phyloP scores from a whole-genome alignment of 2,888 invertebrate genomes.

The Drosophila flavopinicola region DNA sequence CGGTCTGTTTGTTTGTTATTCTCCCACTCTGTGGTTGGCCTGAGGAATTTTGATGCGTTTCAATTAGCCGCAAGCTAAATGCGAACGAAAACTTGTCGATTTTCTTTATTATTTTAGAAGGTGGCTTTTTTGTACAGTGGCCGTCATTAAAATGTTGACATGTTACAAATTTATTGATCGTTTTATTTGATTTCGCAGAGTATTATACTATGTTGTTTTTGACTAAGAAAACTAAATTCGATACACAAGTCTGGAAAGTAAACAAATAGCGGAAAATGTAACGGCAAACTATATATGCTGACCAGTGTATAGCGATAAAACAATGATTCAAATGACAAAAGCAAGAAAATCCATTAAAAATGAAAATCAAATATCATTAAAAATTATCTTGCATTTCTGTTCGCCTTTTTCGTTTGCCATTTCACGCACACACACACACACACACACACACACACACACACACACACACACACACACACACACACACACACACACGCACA shows the following conservation, averaged over 20 bases:
- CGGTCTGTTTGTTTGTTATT: conserved; percentile 10
- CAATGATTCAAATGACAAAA: no score
- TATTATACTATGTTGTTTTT: no score
- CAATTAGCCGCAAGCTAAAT: conserved; percentile 7
- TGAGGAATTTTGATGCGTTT: conserved; percentile 18
- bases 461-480: conserved; percentile 3
- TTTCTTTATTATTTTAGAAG: no score
- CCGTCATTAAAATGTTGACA: no score
- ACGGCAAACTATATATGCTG: no score
- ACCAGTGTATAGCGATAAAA: no score
- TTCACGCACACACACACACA: conserved; percentile 3
- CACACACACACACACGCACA: conserved; percentile 1
- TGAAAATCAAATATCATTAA: not conserved
- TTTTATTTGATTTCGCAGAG: no score
- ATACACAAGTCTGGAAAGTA: no score
- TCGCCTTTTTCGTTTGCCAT: conserved; percentile 8
- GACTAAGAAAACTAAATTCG: no score
- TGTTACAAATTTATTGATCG: no score
- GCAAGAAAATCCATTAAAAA: not conserved
- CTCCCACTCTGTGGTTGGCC: conserved; percentile 12
- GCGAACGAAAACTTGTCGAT: not conserved
- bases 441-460: conserved; percentile 4
- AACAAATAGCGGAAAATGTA: not conserved
- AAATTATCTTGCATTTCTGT: not conserved
- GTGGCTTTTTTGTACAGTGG: no score